Base-by-base conservation (phyloP, 1,140 invertebrate genomes). In the Medauroidea extradentata region DNA sequence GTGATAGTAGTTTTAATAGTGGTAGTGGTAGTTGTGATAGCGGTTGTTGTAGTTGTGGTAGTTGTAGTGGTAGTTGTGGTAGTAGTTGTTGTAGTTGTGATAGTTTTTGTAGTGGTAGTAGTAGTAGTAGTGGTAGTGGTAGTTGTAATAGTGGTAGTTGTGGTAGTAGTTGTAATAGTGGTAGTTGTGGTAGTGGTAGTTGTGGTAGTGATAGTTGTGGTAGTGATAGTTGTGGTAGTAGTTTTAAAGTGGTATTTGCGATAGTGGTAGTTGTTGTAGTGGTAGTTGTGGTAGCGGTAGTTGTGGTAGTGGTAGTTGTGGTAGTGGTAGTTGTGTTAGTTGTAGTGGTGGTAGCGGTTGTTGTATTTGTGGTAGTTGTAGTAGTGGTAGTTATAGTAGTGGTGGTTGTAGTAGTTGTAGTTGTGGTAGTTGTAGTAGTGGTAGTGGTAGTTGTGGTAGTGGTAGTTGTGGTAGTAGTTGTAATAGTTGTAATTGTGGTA, bases 91-190 rank as follows among this genome's bases (percentile, higher is more conserved):
- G 43, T 46, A 14, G 43, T 46, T 3, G 43, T 46, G 43, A 14
- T 46, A 23, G 43, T 46, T 4, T 3, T 46, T 3, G 43, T 46
- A 34, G 43, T 46, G 13, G 23, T 7, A 19, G 23, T 46, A 14
- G 43, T 46, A 14, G 43, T 46, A 14, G 43, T 46, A 23, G 43
- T 46, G 43, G 43, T 46, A 14, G 43, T 46, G 43, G 43, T 46
- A 14, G 29, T 34, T 7, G 29, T 34, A 11, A 11, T 34, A 11
- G 29, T 34, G 11, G 29, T 34, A 11, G 29, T 34, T 4, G 29
- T 34, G 29, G 11, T 34, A 11, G 29, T 34, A 34, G 29, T 34
- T 7, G 29, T 34, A 34, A 11, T 34, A 11, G 29, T 34, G 4
- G 29, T 34, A 34, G 29, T 34, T 4, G 29, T 34, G 29, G 29